These are phyloP conservation scores for Neomorphus geoffroyi DNA, from an alignment of 2,797 vertebrate genomes.

Conservation along the genomic window DNA sequence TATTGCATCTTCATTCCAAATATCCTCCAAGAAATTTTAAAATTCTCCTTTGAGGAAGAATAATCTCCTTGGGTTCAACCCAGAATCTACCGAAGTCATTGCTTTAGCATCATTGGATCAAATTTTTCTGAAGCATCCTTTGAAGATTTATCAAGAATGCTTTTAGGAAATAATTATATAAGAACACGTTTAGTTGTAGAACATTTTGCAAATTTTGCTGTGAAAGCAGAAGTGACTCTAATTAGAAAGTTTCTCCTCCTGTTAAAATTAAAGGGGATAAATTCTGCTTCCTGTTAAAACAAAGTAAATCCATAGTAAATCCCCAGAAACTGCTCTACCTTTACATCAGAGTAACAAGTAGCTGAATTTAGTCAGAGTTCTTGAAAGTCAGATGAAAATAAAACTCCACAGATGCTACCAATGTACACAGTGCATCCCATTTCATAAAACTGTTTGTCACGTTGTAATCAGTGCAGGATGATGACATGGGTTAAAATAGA, in stretches of 20 bases:
- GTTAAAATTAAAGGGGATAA: conserved; percentile 13
- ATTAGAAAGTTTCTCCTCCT: conserved; percentile 16
- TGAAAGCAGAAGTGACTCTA: neutral
- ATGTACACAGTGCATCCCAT: neutral
- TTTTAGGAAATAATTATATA: neutral
- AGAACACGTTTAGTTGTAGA: neutral
- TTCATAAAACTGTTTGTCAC: neutral
- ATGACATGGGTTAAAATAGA: neutral
- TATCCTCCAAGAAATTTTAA: neutral
- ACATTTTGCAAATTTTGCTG: neutral
- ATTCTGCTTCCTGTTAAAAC: neutral
- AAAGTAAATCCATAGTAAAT: conserved; percentile 23
- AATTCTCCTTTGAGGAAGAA: neutral
- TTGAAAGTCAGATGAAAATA: neutral
- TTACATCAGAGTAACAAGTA: neutral
- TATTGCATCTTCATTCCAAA: neutral
- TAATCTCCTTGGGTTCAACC: neutral
- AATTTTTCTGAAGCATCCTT: neutral
- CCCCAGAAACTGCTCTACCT: neutral
- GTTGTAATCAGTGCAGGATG: neutral
- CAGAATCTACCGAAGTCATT: neutral
- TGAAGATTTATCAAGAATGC: neutral
- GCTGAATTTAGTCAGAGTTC: neutral
- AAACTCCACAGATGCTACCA: neutral
- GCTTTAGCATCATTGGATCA: neutral